Evolutionary conservation across 2,113 vertebrate genomes (phyloP), one percentile per base, ranked within the genome.

Genomic region (Sclerurus mexicanus): DNA sequence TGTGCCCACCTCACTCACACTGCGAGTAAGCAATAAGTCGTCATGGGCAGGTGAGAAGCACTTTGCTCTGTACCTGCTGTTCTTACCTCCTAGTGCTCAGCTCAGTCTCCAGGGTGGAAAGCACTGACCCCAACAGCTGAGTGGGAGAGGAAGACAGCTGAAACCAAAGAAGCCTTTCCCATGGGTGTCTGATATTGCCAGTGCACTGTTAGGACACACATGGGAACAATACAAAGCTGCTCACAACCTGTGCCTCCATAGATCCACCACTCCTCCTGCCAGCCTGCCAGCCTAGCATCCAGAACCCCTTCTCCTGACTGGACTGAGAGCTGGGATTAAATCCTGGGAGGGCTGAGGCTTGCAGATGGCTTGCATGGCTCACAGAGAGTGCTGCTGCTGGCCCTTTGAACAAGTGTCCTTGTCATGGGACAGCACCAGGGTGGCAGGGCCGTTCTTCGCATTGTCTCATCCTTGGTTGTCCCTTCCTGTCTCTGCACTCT

Each of bases 401-500:
- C 72, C 69, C 33, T 84, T 87, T 5, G 12, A 69, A 14, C 33
- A 22, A 84, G 17, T 77, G 33, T 82, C 72, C 79, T 76, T 79
- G 52, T 79, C 84, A 60, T 3, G 50, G 88, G 84, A 63, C 67
- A 62, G 44, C 10, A 87, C 66, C 46, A 89, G 71, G 82, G 89
- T 44, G 87, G 66, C 69, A 88, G 53, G 85, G 66, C 87, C 94
- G 83, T 94, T 77, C 89, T 95, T 95, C 80, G 42, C 44, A 40
- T 55, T 10, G 4, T 89, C 92, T 85, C 33, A 82, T 53, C 50
- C 27, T 71, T 72, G n/a, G 62, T 66, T 23, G 72, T 96, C 79
- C 90, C 90, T 88, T 96, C 79, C 90, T 69, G 40, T 74, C 95
- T 94, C 90, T 14, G 8, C 21, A 10, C 74, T 83, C 60, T 95